Percentiles rank a stretch among this genome's conserved stretches.
These are phyloP conservation scores for Cryptotermes secundus DNA, from an alignment of 1,140 invertebrate species.

Conservation along the genomic window DNA sequence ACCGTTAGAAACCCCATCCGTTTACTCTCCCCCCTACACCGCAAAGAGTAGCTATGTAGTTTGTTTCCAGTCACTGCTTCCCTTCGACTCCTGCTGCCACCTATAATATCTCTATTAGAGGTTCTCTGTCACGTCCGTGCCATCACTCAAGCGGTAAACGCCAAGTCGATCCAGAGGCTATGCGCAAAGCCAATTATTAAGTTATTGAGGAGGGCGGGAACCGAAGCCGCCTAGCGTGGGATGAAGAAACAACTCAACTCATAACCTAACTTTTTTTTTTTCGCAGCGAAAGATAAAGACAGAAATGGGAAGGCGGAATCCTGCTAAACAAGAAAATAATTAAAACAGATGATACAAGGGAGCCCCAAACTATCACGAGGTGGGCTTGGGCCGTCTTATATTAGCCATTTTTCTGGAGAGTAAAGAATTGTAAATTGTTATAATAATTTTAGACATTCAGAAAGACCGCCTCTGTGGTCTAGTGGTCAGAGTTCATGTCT, in stretches of 20 bases:
- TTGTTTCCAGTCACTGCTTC: too few species aligned
- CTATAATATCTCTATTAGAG: slow-evolving; percentile 20
- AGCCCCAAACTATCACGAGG: neutral
- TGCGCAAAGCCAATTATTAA: slow-evolving; percentile 16
- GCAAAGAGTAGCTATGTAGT: neutral
- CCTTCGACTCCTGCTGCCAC: neutral
- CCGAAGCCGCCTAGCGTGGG: neutral
- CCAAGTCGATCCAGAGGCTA: neutral
- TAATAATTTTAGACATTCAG: neutral
- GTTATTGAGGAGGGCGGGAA: neutral
- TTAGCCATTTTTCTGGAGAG: too few species aligned
- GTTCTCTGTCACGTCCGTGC: neutral
- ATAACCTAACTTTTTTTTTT: neutral
- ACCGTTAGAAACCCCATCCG: neutral
- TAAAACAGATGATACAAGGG: neutral
- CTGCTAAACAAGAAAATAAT: neutral
- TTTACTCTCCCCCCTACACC: neutral
- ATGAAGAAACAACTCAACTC: neutral
- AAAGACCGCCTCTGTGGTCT: too few species aligned
- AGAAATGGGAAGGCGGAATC: neutral
- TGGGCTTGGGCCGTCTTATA: too few species aligned
- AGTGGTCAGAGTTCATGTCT: too few species aligned
- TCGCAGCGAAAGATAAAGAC: neutral
- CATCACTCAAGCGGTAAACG: slow-evolving; percentile 5
- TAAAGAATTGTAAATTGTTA: too few species aligned